phyloP scores from a whole-genome alignment of 2,888 invertebrate genomes.

The Ophion ellenae region DNA sequence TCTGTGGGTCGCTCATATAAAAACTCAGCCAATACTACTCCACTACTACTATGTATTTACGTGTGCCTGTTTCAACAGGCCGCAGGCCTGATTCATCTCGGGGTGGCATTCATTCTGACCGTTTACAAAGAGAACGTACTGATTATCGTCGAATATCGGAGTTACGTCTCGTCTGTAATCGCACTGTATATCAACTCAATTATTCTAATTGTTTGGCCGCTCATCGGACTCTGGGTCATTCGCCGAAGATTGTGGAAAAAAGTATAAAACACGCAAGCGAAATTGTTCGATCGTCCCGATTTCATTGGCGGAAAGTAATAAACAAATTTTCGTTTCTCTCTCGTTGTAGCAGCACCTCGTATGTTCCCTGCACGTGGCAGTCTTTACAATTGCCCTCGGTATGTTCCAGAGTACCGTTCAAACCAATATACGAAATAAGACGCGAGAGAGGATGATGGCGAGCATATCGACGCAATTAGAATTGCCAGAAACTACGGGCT shows the following conservation, averaged over 20 bases:
- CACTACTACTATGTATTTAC: background rate
- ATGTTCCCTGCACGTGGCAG: slow-evolving; percentile 56
- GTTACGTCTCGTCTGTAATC: slow-evolving; percentile 47
- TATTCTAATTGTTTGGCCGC: slow-evolving; percentile 52
- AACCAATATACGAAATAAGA: slow-evolving; percentile 51
- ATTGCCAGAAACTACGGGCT: background rate
- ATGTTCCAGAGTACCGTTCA: slow-evolving; percentile 63
- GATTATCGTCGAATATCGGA: slow-evolving; percentile 58
- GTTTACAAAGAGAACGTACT: slow-evolving; percentile 57
- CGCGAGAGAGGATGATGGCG: slow-evolving; percentile 60
- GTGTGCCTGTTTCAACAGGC: slow-evolving; percentile 49
- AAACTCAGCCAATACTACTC: background rate
- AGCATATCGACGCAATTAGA: slow-evolving; percentile 48
- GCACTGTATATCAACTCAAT: slow-evolving; percentile 56
- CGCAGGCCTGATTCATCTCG: slow-evolving; percentile 64
- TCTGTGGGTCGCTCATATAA: background rate
- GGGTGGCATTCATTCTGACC: slow-evolving; percentile 55
- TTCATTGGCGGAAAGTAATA: background rate
- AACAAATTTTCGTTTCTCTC: background rate
- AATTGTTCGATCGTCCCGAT: background rate
- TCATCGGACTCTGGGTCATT: slow-evolving; percentile 56
- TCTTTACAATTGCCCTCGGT: slow-evolving; percentile 60
- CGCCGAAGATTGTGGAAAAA: slow-evolving; percentile 36
- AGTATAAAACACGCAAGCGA: slow-evolving; percentile 21
- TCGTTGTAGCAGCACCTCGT: slow-evolving; percentile 26